Conservation (phyloP, 35 echinoderm and acorn worm species). For the Heliocidaris tuberculata region DNA sequence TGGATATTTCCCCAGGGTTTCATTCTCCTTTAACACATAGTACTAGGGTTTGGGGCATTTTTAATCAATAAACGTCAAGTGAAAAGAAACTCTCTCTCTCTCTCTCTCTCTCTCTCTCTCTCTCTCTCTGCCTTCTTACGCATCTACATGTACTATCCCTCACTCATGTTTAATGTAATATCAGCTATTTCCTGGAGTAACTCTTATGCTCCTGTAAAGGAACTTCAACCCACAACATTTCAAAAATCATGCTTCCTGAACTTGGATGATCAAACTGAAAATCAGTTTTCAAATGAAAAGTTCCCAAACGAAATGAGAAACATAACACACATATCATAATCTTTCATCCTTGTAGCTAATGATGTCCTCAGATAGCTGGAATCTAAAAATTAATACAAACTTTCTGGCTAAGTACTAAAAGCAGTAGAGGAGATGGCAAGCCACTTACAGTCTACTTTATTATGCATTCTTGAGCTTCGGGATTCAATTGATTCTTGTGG, state of each 20-base stretch:
- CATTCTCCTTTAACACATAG: not conserved
- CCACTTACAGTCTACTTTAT: not conserved
- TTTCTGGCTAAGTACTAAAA: not conserved
- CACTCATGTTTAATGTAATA: too few relatives aligned
- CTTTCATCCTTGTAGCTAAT: not conserved
- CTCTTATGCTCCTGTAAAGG: not conserved
- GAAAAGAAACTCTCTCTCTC: too few relatives aligned
- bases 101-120: too few relatives aligned
- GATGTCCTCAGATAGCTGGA: not conserved
- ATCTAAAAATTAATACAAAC: not conserved
- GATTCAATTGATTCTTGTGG: constrained; percentile 11
- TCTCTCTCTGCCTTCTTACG: too few relatives aligned
- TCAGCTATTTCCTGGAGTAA: too few relatives aligned
- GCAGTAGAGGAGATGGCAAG: not conserved
- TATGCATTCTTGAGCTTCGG: constrained; percentile 2
- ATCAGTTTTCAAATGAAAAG: not conserved
- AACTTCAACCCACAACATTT: not conserved
- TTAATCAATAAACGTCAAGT: too few relatives aligned
- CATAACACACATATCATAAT: not conserved
- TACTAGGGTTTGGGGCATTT: not conserved
- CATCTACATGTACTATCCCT: too few relatives aligned
- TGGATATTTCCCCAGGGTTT: too few relatives aligned
- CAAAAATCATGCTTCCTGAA: not conserved
- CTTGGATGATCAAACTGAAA: not conserved
- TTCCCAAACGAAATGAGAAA: not conserved